Conservation (phyloP, 2,797 vertebrate species). For the Xenentodon cancila region DNA sequence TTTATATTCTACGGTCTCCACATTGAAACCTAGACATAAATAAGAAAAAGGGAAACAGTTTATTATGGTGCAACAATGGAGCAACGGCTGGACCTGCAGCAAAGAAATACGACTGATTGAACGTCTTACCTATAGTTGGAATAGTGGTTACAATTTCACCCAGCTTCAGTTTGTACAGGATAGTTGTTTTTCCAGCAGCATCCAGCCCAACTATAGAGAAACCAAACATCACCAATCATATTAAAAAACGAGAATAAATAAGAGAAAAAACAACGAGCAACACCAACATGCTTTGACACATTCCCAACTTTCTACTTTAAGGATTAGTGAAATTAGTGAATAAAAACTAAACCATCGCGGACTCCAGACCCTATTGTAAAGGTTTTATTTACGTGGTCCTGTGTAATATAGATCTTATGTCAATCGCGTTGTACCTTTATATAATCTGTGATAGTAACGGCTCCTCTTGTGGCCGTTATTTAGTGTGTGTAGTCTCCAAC, state of each 20-base stretch:
- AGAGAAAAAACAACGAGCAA: no score
- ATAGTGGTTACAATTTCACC: slow-evolving; percentile 94
- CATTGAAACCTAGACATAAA: slow-evolving; percentile 87
- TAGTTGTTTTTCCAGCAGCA: slow-evolving; percentile 94
- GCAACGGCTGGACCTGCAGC: neutral
- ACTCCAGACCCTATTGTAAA: no score
- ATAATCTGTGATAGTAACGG: no score
- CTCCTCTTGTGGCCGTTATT: no score
- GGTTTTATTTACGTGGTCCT: no score
- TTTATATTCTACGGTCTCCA: slow-evolving; percentile 94
- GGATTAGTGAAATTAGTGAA: no score
- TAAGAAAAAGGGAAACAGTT: neutral
- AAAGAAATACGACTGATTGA: neutral
- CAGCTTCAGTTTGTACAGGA: slow-evolving; percentile 92
- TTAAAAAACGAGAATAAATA: neutral
- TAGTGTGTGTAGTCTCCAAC: no score
- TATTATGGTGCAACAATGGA: neutral
- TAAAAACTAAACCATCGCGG: no score
- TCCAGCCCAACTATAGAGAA: slow-evolving; percentile 87
- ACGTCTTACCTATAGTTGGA: slow-evolving; percentile 90
- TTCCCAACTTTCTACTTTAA: no score
- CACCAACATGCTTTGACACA: no score
- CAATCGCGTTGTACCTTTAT: no score
- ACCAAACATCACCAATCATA: neutral
- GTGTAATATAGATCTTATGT: no score